Base-by-base conservation (phyloP, 2,113 vertebrate genomes). In the Redunca redunca region DNA sequence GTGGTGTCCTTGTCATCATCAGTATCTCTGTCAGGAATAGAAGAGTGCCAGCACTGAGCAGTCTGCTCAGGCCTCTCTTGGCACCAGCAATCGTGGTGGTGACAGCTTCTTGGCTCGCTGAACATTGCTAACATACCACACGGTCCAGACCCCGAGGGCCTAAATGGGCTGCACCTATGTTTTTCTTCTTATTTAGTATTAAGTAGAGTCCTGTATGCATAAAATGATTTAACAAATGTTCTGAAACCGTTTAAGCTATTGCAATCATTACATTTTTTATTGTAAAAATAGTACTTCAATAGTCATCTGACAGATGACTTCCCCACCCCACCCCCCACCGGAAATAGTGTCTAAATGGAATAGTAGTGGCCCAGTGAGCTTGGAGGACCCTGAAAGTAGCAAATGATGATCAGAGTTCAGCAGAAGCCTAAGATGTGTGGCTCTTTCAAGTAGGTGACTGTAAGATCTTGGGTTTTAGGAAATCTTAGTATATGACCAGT, bases 101-200 rank as follows among this genome's bases (percentile, higher is more conserved):
- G 98, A 98, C 98, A 98, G 98, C 84, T 98, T 98, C 95, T 98
- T 98, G 98, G 98, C 98, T 98, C 85, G 11, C 50, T 46, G n/a
- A 93, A 40, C 25, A 7, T 90, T 83, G 87, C 64, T 92, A 95
- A 46, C 94, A 95, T 62, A 74, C 86, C 91, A 55, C 78, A 81
- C 89, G 40, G 84, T 95, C 93, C 95, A 98, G 94, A 91, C 97
- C 98, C 97, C 3, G 91, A 98, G 98, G 97, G 98, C 96, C 93
- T 97, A 60, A 94, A 57, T 88, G 94, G 93, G 87, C 89, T 96
- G 26, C 57, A 64, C 97, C 93, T 95, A 83, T 14, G 7, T 91
- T 95, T 98, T 89, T 30, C 55, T 86, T 96, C 88, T 95, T 95
- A 89, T 97, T 98, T 93, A 86, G 40, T 86, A 97, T 92, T 80